These are phyloP conservation scores for Calyptomena viridis DNA, from an alignment of 2,113 vertebrate species.

Conservation along the genomic window DNA sequence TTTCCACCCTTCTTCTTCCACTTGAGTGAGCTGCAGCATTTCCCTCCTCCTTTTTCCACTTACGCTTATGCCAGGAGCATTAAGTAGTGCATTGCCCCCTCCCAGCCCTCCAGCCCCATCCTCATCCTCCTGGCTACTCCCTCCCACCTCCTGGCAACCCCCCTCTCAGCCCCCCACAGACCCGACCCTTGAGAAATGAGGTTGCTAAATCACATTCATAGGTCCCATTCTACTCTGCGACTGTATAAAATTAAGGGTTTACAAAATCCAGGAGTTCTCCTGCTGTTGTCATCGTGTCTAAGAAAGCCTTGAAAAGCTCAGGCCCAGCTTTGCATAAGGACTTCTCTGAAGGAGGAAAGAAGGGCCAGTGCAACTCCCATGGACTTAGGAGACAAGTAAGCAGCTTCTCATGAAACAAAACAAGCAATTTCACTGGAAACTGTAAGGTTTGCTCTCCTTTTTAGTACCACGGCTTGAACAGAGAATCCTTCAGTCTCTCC, in stretches of 20 bases:
- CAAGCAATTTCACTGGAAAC: not conserved
- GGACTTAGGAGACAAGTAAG: not conserved
- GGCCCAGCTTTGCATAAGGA: not conserved
- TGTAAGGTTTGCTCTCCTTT: not conserved
- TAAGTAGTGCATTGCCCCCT: not conserved
- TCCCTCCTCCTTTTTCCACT: not conserved
- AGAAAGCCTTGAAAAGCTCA: not conserved
- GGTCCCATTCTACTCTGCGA: not conserved
- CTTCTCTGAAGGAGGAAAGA: not conserved
- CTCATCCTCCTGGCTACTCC: not conserved
- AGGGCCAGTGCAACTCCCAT: not conserved
- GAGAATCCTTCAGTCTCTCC: not conserved
- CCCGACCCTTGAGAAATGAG: not conserved
- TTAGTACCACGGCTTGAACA: not conserved
- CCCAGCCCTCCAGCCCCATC: not conserved
- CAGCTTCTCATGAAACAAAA: not conserved
- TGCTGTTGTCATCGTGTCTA: not conserved
- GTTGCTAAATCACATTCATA: not conserved
- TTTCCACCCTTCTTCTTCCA: not conserved
- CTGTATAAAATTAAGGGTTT: not conserved
- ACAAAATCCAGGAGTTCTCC: not conserved
- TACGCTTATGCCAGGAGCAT: not conserved
- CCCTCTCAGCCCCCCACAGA: too few relatives aligned
- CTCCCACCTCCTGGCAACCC: too few relatives aligned
- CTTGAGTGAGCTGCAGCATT: not conserved